Base-by-base conservation (phyloP, 2,797 vertebrate genomes). In the Malurus splendens region DNA sequence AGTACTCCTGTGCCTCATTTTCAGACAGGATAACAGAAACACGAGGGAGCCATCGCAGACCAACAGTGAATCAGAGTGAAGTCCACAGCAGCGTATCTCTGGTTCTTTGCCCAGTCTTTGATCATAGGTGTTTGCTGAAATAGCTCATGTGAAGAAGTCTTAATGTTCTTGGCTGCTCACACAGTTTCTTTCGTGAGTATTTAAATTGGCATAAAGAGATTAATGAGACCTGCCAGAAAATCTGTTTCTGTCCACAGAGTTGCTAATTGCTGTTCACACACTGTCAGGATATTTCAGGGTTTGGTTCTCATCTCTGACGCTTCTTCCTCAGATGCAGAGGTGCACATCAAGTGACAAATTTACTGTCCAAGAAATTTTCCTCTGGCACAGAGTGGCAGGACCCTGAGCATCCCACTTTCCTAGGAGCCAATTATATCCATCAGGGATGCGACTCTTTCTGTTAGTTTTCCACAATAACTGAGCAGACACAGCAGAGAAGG, bases 171-270 rank as follows among this genome's bases (percentile, higher is more conserved):
- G 50, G 41, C 57, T 42, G 20, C 6, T 86, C 27, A 11, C 0
- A 9, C 14, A 44, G 0, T 71, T 65, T 83, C 38, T 80, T 83
- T 87, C 30, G 18, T 30, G 59, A 70, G 30, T 87, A 75, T 89
- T 89, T 87, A 65, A 75, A 86, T 81, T 66, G 68, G 59, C 70
- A 45, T 83, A 25, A 85, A 75, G 56, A 89, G 45, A 84, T 90
- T 94, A 87, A 92, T 60, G 59, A 52, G 41, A 79, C 19, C 33
- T 90, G 70, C 74, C 80, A 93, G 76, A 62, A 67, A 76, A 55
- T 41, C 80, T 76, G 6, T 74, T 80, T 86, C 61, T 86, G 48
- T 78, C 77, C 47, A 23, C 55, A 57, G 77, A 86, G 57, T 32
- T 86, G 87, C 70, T 89, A 76, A 81, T 73, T 92, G 77, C 48